Evolutionary conservation across 2,888 invertebrate genomes (phyloP).

Genomic region (Mesoligia furuncula): DNA sequence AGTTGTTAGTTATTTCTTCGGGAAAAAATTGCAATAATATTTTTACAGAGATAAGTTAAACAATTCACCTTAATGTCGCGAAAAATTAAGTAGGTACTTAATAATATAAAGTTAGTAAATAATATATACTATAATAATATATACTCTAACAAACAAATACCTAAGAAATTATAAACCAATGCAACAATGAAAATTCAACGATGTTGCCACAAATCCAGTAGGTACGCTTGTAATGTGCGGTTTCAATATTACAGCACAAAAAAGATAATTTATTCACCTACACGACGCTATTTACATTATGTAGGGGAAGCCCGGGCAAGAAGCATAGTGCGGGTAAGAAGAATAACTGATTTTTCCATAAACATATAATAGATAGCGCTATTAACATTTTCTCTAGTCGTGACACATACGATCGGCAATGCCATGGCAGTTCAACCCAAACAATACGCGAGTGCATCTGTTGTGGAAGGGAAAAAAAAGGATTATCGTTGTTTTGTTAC

Average conservation of each 20-base stretch:
- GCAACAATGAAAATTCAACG: background rate
- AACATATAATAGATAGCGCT: too few species aligned
- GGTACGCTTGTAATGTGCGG: background rate
- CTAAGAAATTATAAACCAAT: background rate
- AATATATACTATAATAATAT: background rate
- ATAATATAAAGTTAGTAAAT: conserved; percentile 2
- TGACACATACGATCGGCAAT: too few species aligned
- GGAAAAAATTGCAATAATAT: background rate
- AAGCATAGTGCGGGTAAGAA: too few species aligned
- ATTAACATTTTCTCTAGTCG: too few species aligned
- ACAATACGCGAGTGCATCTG: too few species aligned
- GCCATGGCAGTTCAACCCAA: too few species aligned
- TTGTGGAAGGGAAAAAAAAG: too few species aligned
- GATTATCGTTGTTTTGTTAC: too few species aligned
- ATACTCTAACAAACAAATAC: too few species aligned
- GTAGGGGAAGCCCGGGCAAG: too few species aligned
- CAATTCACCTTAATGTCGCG: background rate
- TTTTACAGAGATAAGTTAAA: conserved; percentile 1
- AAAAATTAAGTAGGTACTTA: background rate
- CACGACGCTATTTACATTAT: background rate
- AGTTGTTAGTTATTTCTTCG: conserved; percentile 3
- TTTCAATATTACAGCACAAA: background rate
- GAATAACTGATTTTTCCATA: too few species aligned
- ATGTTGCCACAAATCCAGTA: background rate
- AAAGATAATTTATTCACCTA: background rate